Evolutionary conservation across 2,113 vertebrate species (phyloP), one percentile per base, ranked within the genome.

Genomic region (Egretta garzetta): DNA sequence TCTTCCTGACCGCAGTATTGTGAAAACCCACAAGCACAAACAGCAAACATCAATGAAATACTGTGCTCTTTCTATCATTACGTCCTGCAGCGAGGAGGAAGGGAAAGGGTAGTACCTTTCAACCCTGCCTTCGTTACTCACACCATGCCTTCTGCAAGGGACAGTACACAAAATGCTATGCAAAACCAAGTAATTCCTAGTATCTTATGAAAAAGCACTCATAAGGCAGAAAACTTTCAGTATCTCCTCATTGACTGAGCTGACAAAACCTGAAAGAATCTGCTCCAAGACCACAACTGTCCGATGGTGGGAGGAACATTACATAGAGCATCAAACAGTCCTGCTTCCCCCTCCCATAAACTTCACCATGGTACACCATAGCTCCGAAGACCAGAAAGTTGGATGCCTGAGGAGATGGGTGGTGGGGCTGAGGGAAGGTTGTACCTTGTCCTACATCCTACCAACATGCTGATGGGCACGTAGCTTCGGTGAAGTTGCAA

Each of bases 81-180:
- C 74, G 75, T 91, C 60, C 93, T 88, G 96, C 79, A 93, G 75
- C 9, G 64, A 91, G 86, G 28, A 93, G 53, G 77, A 73, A 91
- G 37, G 86, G 80, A 93, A 95, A 91, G 32, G 27, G 63, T 10
- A 52, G 80, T 47, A 62, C 90, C 94, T 97, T 96, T 94, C 92
- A 88, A 93, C 79, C 56, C 63, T 91, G 97, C 96, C 94, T 96
- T 95, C 95, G 76, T 98, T 95, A 96, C 85, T 90, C 82, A 68
- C 53, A 75, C 50, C 84, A 76, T 1, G 19, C 89, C 81, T 90
- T 90, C 63, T 93, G 67, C 43, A 91, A 96, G 85, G 84, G 39
- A 89, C 66, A 86, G 73, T 5, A 71, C 86, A 67, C 74, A 92
- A 55, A 85, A 86, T 10, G 2, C 88, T 86, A 41, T 6, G 47